Evolutionary conservation across 2,888 invertebrate genomes (phyloP).

Genomic region (Ophraella communa): DNA sequence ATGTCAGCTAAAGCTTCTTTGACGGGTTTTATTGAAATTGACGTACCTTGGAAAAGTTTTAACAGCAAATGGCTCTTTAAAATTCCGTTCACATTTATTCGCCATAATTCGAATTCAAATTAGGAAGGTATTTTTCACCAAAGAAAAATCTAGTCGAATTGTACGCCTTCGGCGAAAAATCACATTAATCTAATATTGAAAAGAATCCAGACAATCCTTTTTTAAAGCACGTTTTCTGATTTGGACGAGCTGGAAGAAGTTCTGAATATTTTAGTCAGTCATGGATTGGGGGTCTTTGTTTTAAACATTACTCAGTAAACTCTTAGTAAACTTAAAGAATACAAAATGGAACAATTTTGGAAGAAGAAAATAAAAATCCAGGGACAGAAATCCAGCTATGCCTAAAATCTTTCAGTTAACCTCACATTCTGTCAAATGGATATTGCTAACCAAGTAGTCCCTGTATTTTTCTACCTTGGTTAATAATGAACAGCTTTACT

Average conservation of each 20-base stretch:
- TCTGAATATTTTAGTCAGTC: neutral
- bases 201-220: conserved; percentile 14
- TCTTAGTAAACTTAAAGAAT: too few species aligned
- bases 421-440: too few species aligned
- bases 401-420: too few species aligned
- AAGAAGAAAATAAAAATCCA: too few species aligned
- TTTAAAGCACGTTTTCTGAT: neutral
- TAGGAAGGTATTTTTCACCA: conserved; percentile 14
- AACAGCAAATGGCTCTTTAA: conserved; percentile 12
- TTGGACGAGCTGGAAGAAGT: neutral
- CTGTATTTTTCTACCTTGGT: too few species aligned
- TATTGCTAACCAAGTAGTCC: too few species aligned
- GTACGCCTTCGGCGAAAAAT: conserved; percentile 9
- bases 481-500: too few species aligned
- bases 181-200: conserved; percentile 16
- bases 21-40: neutral
- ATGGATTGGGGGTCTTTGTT: neutral
- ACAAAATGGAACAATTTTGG: too few species aligned
- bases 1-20: neutral
- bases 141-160: conserved; percentile 3
- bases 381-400: too few species aligned
- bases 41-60: neutral
- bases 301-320: neutral
- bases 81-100: conserved; percentile 21
- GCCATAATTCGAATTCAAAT: conserved; percentile 24